Conservation (phyloP, 2,888 invertebrate species). For the Pristionchus entomophagus region DNA sequence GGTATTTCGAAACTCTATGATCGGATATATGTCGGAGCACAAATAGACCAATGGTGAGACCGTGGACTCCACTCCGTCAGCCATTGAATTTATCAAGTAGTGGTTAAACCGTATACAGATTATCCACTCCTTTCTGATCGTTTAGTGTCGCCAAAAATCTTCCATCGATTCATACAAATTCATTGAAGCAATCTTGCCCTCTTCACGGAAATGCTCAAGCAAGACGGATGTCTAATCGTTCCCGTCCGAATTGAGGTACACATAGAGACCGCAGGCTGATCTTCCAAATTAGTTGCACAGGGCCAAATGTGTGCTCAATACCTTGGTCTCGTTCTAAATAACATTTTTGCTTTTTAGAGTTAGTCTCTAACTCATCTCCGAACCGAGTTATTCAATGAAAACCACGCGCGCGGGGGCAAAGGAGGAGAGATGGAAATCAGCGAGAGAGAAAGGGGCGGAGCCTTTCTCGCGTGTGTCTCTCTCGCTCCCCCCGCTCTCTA, state of each 20-base stretch:
- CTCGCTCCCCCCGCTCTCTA: too few species aligned
- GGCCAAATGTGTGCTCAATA: not conserved
- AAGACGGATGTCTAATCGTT: not conserved
- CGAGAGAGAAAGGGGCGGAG: too few species aligned
- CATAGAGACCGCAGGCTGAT: too few species aligned
- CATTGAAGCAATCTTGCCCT: not conserved
- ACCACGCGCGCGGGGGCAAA: too few species aligned
- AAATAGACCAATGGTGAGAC: not conserved
- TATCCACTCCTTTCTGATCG: not conserved
- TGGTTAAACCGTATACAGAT: too few species aligned
- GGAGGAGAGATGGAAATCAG: not conserved
- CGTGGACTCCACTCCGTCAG: not conserved
- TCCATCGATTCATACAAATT: not conserved
- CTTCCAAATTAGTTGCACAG: too few species aligned
- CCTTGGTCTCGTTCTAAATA: too few species aligned
- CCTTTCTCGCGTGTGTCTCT: too few species aligned
- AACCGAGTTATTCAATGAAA: too few species aligned
- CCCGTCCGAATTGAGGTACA: not conserved
- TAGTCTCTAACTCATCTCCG: too few species aligned
- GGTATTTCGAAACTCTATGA: not conserved
- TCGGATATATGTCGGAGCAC: constrained; percentile 33
- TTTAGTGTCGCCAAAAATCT: not conserved
- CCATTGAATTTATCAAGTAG: not conserved
- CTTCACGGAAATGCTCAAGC: not conserved
- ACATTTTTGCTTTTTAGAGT: too few species aligned